Evolutionary conservation across 2,113 vertebrate genomes (phyloP).

Genomic region (Dolichallabes microphthalmus): DNA sequence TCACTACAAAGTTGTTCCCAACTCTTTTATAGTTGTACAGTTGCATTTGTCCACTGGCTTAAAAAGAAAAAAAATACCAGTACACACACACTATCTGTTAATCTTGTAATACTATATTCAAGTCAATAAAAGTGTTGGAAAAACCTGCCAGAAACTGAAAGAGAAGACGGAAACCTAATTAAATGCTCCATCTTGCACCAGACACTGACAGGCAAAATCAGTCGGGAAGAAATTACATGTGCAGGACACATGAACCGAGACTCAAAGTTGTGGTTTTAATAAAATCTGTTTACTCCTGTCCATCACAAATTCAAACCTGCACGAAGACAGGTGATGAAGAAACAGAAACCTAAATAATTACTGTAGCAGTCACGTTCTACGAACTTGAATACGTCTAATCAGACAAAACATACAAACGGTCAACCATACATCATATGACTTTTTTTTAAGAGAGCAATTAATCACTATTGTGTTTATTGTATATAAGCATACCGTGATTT

Average conservation of each 20-base stretch:
- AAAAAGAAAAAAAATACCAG: no score
- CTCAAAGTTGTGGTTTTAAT: not conserved
- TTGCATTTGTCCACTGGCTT: not conserved
- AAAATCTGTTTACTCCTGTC: not conserved
- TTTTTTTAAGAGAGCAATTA: not conserved
- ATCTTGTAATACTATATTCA: not conserved
- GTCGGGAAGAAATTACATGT: not conserved
- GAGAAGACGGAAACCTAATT: not conserved
- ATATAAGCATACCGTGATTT: not conserved
- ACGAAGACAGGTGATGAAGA: not conserved
- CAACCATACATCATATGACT: not conserved
- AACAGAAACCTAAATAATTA: not conserved
- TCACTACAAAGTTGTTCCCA: not conserved
- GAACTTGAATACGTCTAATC: not conserved
- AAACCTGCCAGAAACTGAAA: not conserved
- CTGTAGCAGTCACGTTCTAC: not conserved
- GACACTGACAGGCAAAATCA: not conserved
- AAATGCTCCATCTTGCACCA: not conserved
- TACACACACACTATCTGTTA: not conserved
- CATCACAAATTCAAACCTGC: not conserved
- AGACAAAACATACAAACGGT: not conserved
- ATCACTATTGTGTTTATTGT: conserved; percentile 2
- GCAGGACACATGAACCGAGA: not conserved
- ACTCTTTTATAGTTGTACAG: not conserved
- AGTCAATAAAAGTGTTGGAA: not conserved